Conservation (phyloP, 1,140 invertebrate genomes). For the Drosophila sulfurigaster region DNA sequence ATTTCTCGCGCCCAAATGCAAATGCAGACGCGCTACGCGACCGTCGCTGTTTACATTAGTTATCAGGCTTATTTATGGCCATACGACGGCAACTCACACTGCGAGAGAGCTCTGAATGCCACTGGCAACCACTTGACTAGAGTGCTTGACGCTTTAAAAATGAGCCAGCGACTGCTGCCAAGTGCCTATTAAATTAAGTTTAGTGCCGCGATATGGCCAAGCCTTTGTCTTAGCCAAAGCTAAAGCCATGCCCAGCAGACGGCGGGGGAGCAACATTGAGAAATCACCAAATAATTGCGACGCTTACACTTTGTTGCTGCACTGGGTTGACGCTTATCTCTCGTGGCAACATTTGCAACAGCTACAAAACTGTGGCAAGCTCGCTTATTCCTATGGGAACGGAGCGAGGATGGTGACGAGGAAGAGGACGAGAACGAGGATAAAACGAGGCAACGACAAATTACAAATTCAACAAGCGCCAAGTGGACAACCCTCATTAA, state of each 20-base stretch:
- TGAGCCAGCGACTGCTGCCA: constrained; percentile 58
- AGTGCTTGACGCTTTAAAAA: constrained; percentile 70
- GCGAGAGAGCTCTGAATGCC: constrained; percentile 21
- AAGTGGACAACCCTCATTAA: constrained; percentile 84
- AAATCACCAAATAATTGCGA: constrained; percentile 82
- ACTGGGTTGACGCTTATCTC: constrained; percentile 70
- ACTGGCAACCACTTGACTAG: constrained; percentile 55
- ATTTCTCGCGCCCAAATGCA: constrained; percentile 80
- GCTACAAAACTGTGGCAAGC: constrained; percentile 42
- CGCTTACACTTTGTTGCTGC: constrained; percentile 80
- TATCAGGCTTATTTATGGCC: constrained; percentile 80
- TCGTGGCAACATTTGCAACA: constrained; percentile 70
- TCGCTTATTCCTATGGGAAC: constrained; percentile 74
- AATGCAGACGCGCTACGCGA: constrained; percentile 69
- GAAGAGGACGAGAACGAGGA: not conserved
- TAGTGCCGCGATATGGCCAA: constrained; percentile 76
- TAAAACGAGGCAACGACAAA: constrained; percentile 59
- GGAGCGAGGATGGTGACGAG: not conserved
- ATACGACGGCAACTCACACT: not conserved
- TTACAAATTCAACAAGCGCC: constrained; percentile 83
- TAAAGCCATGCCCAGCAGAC: constrained; percentile 2
- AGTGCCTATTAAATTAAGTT: constrained; percentile 79
- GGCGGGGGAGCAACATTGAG: constrained; percentile 48
- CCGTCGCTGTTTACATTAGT: constrained; percentile 78
- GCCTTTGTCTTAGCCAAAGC: constrained; percentile 63